Evolutionary conservation across 2,797 vertebrate genomes (phyloP), one percentile per base, ranked within the genome.

Genomic region (Lagorchestes hirsutus): DNA sequence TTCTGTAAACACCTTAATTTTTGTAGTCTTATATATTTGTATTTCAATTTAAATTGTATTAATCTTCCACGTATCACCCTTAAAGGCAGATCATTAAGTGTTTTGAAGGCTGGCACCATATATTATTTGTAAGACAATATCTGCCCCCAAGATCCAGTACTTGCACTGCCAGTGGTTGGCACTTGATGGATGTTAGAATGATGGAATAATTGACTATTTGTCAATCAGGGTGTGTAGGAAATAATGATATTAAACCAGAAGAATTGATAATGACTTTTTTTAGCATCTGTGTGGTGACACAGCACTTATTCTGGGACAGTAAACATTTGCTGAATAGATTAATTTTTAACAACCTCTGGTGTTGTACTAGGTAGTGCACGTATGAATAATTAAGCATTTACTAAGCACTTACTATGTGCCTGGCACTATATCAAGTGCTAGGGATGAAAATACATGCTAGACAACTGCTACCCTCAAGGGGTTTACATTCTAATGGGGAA

Each of bases 1-100:
- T 92, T 95, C 90, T 97, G 56, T 95, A 50, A 96, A 67, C 31
- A 50, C 24, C 40, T 87, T 87, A 50, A 87, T 46, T 87, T 87
- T 87, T 87, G 40, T 87, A 87, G 10, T 50, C 74, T 82, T 46
- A 0, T 11, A 10, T 6, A 87, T 87, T 87, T 50, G 40, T 87
- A 46, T 87, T 87, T 50, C 24, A 24, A 50, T 87, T 87, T 87
- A 50, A 27, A 46, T 46, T 27, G 40, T 27, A 46, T 87, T 50
- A 11, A 50, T 87, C 40, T 46, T 87, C 24, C 50, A 27, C 8
- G 12, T 50, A 87, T 50, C 74, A 27, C 40, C 8, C 24, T 87
- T 87, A 27, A 46, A 50, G 22, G 40, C 50, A 87, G 22, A 50
- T 87, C 50, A 9, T 74, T 74, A 62, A 62, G 62, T 40, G 74